Base-by-base conservation (phyloP, 1,140 invertebrate genomes). In the Cyphomyrmex costatus region DNA sequence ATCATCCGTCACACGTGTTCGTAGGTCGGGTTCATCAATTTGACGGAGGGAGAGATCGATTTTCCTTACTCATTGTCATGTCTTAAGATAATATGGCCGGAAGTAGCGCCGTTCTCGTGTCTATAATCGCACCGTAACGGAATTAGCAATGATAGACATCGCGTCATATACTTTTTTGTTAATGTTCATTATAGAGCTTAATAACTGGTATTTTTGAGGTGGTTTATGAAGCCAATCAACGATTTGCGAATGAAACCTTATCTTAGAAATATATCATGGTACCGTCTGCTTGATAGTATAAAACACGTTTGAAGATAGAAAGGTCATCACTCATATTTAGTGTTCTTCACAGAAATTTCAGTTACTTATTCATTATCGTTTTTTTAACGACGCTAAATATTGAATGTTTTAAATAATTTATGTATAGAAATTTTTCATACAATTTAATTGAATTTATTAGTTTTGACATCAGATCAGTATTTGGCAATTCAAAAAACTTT, bases 1-100 rank as follows among this genome's bases (percentile, higher is more conserved):
- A 79, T 68, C 61, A 73, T 83, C 36, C 24, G 36, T 83, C 53
- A 60, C 53, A 60, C 14, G 7, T 46, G n/a, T 60, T 58, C 65
- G 3, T 66, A 70, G 51, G 30, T 33, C 16, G 46, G 8, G 27
- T 73, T 74, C 66, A 60, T 74, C 68, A 74, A 61, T 83, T 60
- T 73, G 36, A 33, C 7, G 10, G n/a, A 83, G 65, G 30, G 30
- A 49, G 46, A 70, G 63, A 68, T 53, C 77, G 51, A 36, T 80
- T 80, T 80, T 30, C n/a, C 8, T 36, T 10, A 14, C 7, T 63
- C 21, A 21, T 42, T 42, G 36, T 42, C 36, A 42, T n/a, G 14
- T 56, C 30, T 24, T 58, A 27, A 53, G 36, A 42, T 66, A 66
- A 68, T 36, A 68, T 14, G 36, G 19, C 7, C 53, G 79, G 53